Base-by-base conservation (phyloP, 1,140 invertebrate species). In the Drosophila mauritiana region DNA sequence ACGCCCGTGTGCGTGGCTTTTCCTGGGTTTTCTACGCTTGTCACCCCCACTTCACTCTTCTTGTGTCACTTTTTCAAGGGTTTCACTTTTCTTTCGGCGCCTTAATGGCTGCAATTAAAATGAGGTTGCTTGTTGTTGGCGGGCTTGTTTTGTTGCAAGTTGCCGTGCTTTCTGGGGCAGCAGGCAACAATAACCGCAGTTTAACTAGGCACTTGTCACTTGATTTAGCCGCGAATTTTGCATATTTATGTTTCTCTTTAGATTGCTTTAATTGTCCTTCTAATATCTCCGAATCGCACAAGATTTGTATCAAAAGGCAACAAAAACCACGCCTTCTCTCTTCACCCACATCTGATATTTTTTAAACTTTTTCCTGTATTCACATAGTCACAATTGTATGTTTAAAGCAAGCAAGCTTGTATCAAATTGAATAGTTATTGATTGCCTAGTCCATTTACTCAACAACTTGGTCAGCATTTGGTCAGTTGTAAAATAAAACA, bases 91-190 rank as follows among this genome's bases (percentile, higher is more conserved):
- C 51, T 45, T 52, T 68, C 37, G 59, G 64, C 49, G 36, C 31
- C 62, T 70, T 89, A 83, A 88, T 88, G 73, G 81, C 83, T 88
- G 83, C 80, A 88, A 88, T 88, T 89, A 82, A 82, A 78, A 74
- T 42, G 68, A 45, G 75, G 57, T 73, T 59, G 36, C 61, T 67
- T 63, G 40, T 20, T 53, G 43, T 52, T 46, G 34, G 1, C 43
- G 45, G 61, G 61, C 48, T 57, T 22, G 1, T 22, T 22, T 22
- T 63, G 20, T 73, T 45, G 61, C 72, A 61, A 54, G 52, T 64
- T 64, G 64, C 58, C 39, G 64, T 43, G 17, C 15, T 13, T 40
- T 64, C 27, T 49, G 11, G 8, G 61, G 15, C 22, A 36, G 11
- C 57, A 67, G 42, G 52, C 65, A 51, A 54, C 51, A 45, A n/a